These are phyloP conservation scores for Turnix velox DNA, from an alignment of 2,113 vertebrate species.

Conservation along the genomic window DNA sequence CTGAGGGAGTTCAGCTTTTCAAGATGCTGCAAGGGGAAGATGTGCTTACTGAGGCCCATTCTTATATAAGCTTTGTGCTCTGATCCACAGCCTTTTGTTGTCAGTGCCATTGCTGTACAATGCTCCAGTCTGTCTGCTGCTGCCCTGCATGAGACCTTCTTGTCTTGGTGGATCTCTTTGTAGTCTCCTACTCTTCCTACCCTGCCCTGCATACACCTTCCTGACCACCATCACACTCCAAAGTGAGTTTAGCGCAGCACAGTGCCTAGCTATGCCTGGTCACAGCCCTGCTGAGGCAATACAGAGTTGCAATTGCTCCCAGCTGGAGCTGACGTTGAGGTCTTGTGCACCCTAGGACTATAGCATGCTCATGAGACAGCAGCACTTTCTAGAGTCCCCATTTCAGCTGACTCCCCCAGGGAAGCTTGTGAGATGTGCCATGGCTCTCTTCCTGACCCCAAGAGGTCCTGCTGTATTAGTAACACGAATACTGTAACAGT, in stretches of 20 bases:
- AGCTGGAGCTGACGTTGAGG: not conserved
- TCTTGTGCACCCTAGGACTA: not conserved
- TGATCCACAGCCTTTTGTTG: not conserved
- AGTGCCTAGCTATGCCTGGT: too few species aligned
- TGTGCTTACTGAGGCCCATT: not conserved
- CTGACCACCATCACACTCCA: not conserved
- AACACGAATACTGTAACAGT: not conserved
- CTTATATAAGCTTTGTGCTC: not conserved
- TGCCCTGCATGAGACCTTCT: not conserved
- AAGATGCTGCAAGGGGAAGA: not conserved
- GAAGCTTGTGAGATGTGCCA: not conserved
- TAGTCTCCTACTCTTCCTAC: not conserved
- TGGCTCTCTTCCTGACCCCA: not conserved
- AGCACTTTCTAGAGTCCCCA: not conserved
- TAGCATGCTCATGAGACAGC: not conserved
- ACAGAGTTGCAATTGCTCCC: not conserved
- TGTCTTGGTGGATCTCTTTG: not conserved
- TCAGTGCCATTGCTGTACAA: not conserved
- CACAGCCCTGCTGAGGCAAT: not conserved
- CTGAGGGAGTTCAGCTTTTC: not conserved
- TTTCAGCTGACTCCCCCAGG: fast-evolving
- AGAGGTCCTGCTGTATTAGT: not conserved
- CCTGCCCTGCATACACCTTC: not conserved
- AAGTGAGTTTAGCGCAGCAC: not conserved
- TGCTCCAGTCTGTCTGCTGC: fast-evolving